Conservation (phyloP, 2,888 invertebrate genomes). For the Endomychus coccineus region DNA sequence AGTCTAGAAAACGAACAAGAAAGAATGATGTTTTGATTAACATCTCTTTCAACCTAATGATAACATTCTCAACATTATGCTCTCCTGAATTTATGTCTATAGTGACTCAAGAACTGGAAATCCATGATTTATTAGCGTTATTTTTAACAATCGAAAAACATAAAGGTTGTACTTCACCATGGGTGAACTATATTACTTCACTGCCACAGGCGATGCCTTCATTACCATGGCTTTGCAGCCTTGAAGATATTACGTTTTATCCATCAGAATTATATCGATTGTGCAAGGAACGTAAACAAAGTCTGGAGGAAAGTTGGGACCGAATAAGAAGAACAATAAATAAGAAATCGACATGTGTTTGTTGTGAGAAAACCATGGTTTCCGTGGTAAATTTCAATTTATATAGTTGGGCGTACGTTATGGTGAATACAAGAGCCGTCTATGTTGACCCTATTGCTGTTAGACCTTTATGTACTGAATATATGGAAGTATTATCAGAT, state of each 20-base stretch:
- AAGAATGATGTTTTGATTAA: slow-evolving; percentile 53
- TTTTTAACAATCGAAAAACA: slow-evolving; percentile 65
- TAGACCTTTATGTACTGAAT: too few relatives aligned
- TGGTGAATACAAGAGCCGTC: slow-evolving; percentile 79
- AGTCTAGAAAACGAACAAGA: slow-evolving; percentile 50
- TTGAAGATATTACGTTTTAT: slow-evolving; percentile 49
- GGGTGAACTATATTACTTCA: slow-evolving; percentile 60
- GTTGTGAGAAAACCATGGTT: slow-evolving; percentile 41
- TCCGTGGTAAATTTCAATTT: slow-evolving; percentile 48
- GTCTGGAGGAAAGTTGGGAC: slow-evolving; percentile 42
- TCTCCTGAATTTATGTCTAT: slow-evolving; percentile 10
- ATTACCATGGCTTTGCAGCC: slow-evolving; percentile 61
- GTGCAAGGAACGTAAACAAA: slow-evolving; percentile 47
- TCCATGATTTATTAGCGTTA: slow-evolving; percentile 66
- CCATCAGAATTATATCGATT: slow-evolving; percentile 51
- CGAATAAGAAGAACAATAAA: slow-evolving; percentile 45
- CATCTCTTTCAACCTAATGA: slow-evolving; percentile 51
- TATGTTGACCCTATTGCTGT: slow-evolving; percentile 56
- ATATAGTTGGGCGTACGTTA: slow-evolving; percentile 76
- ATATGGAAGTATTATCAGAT: slow-evolving; percentile 46
- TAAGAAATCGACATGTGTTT: slow-evolving; percentile 39
- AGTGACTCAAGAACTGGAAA: slow-evolving; percentile 42
- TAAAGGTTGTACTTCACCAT: slow-evolving; percentile 48
- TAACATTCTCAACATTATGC: slow-evolving; percentile 47
- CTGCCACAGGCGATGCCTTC: slow-evolving; percentile 57